Base-by-base conservation (phyloP, 2,797 vertebrate species). In the Smutsia gigantea region DNA sequence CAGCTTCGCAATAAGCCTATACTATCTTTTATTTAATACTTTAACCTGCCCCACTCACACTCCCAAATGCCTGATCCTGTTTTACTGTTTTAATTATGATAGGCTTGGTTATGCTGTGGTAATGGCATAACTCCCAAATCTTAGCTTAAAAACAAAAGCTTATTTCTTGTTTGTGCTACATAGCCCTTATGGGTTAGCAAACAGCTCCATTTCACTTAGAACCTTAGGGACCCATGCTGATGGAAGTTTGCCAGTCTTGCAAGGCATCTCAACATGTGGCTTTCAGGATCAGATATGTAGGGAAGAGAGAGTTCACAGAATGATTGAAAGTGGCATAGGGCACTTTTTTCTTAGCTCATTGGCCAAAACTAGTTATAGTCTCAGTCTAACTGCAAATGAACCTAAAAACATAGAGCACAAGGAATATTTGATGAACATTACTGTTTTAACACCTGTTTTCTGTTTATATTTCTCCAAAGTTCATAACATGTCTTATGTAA, bases 51-150 rank as follows among this genome's bases (percentile, higher is more conserved):
- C 27, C 59, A 57, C 5, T 8, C 69, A 68, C 0, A 82, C 15
- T 61, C 69, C 61, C 25, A 42, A 53, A 69, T 46, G 77, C n/a
- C 21, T 82, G 29, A 61, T 51, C 23, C 51, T 75, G 8, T 59
- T 61, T 87, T 64, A 84, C 71, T 63, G 25, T 93, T 64, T 85
- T 79, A 72, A 46, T 79, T 79, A 93, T 84, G 29, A 37, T 69
- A 59, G 42, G 29, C 63, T 46, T 84, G 46, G 15, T 88, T 77
- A 63, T 78, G 42, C 21, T 72, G 12, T 81, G n/a, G 34, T 59
- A 86, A 39, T 93, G 74, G 72, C n/a, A 55, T 79, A 61, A 31
- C 39, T 10, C 42, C 72, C 34, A 61, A 61, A 71, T 78, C 23
- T 72, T 13, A 86, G 53, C 46, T 79, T 66, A 79, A 49, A 74